Conservation (phyloP, 2,797 vertebrate genomes). For the Calcarius lapponicus region DNA sequence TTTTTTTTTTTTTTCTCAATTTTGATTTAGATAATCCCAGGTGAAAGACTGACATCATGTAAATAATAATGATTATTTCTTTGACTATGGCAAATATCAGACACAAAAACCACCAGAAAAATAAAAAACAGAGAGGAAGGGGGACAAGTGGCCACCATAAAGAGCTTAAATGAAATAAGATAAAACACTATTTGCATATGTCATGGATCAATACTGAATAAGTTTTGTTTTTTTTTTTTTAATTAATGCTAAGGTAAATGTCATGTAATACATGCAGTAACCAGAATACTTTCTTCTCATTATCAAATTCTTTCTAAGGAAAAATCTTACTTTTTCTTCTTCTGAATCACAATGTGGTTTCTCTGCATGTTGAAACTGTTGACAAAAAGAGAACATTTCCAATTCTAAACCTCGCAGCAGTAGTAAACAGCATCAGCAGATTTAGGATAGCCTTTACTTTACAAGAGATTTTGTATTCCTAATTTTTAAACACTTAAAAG, state of each 20-base stretch:
- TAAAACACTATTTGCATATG: not conserved
- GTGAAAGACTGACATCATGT: not conserved
- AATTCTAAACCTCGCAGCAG: not conserved
- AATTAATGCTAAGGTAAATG: not conserved
- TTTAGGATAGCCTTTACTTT: not conserved
- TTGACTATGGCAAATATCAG: not conserved
- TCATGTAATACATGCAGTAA: not conserved
- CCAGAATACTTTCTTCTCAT: not conserved
- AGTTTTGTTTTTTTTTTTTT: not conserved
- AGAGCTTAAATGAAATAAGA: not conserved
- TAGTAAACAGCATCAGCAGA: not conserved
- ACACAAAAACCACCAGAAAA: not conserved
- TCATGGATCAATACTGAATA: not conserved
- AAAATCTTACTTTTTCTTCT: not conserved
- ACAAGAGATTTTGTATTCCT: not conserved
- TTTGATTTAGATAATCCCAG: not conserved
- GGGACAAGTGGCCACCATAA: not conserved
- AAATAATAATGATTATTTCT: not conserved
- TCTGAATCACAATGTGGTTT: not conserved
- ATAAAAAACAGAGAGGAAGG: not conserved
- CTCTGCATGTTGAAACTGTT: not conserved
- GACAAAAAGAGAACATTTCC: not conserved
- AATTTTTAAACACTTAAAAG: not conserved
- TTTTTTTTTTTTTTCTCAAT: not conserved
- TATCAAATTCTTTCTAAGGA: not conserved